phyloP scores from a whole-genome alignment of 2,888 invertebrate species.

The Drosophila austrosaltans region DNA sequence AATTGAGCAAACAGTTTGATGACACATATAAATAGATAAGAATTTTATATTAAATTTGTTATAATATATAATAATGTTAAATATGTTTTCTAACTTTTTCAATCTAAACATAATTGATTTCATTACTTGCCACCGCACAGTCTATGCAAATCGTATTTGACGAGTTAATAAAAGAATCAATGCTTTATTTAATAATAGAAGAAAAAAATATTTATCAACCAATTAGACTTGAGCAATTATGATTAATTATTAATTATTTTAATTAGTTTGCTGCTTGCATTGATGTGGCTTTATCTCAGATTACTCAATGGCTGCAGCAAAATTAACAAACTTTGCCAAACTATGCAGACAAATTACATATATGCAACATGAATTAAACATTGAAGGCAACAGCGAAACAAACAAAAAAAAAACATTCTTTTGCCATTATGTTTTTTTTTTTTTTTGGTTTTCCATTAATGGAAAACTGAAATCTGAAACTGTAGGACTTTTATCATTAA shows the following conservation, averaged over 20 bases:
- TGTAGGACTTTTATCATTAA: conserved; percentile 23
- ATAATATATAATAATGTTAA: too few species aligned
- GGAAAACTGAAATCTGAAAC: conserved; percentile 8
- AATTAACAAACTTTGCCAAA: neutral
- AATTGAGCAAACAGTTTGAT: too few species aligned
- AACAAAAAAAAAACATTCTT: neutral
- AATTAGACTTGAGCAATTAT: neutral
- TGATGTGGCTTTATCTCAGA: neutral
- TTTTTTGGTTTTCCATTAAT: neutral
- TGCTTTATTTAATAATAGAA: too few species aligned
- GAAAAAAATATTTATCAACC: neutral
- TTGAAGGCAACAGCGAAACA: neutral
- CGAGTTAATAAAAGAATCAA: too few species aligned
- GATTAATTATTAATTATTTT: neutral
- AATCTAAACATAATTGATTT: too few species aligned
- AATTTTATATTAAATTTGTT: too few species aligned
- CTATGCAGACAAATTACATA: conserved; percentile 3
- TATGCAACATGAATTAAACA: neutral
- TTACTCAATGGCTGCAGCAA: neutral
- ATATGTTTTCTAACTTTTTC: too few species aligned
- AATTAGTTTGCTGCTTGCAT: neutral
- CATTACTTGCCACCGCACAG: too few species aligned
- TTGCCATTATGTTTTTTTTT: neutral
- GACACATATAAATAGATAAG: too few species aligned
- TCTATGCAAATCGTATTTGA: too few species aligned